Conservation (phyloP, 2,113 vertebrate genomes). For the Hypanus sabinus region DNA sequence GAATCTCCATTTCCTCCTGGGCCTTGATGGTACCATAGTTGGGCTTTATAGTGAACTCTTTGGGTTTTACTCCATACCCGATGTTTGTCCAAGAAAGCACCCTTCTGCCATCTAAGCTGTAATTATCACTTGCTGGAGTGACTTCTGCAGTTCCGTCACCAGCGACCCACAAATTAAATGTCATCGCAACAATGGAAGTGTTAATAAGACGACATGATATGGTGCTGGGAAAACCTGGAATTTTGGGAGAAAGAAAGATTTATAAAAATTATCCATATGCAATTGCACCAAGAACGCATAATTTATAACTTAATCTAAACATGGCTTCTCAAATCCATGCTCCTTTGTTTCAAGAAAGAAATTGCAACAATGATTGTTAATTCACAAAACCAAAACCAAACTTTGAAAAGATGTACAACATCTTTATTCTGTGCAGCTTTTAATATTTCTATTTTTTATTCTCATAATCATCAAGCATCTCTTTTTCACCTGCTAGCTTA, state of each 20-base stretch:
- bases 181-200: constrained; percentile 68
- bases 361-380: not conserved
- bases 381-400: not conserved
- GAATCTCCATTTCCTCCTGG: constrained; percentile 52
- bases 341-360: not conserved
- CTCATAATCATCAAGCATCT: not conserved
- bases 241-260: constrained; percentile 19
- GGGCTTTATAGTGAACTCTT: constrained; percentile 66
- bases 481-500: not conserved
- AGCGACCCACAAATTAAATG: constrained; percentile 64
- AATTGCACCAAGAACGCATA: not conserved
- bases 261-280: not conserved
- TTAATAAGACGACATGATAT: constrained; percentile 65
- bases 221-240: constrained; percentile 66
- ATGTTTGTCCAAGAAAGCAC: constrained; percentile 45
- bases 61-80: constrained; percentile 42
- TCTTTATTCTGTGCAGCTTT: not conserved
- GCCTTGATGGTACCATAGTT: constrained; percentile 52
- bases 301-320: not conserved
- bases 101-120: constrained; percentile 41
- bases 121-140: constrained; percentile 51
- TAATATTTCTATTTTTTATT: not conserved
- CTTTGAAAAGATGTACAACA: not conserved
- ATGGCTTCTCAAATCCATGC: not conserved
- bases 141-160: constrained; percentile 58